A percentile compares a stretch with the other conserved stretches of the same genome.
These are phyloP conservation scores for Diprion similis DNA, from an alignment of 1,140 invertebrate species.

Conservation along the genomic window DNA sequence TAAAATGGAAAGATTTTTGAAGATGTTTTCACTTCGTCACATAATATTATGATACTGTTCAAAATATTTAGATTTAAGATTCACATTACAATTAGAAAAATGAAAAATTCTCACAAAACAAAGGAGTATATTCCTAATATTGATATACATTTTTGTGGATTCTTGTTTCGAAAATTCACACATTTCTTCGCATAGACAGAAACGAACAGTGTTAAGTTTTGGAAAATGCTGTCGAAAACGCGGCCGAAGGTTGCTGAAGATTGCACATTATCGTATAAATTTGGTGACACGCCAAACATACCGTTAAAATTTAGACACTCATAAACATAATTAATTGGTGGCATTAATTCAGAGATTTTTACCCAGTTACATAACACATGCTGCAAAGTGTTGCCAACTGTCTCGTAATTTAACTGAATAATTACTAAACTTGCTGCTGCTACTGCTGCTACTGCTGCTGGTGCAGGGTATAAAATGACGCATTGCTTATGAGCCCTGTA, in stretches of 20 bases:
- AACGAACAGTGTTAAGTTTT: no score
- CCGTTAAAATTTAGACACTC: constrained; percentile 54
- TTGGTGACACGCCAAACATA: constrained; percentile 9
- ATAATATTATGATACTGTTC: no score
- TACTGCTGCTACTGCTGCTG: no score
- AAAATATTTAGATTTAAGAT: no score
- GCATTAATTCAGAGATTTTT: constrained; percentile 60
- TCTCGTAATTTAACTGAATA: constrained; percentile 61
- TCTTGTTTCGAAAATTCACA: no score
- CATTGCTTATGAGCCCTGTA: not conserved
- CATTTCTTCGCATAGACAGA: no score
- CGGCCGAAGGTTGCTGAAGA: not conserved
- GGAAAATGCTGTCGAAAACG: not conserved
- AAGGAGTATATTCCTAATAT: no score
- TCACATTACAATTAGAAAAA: no score
- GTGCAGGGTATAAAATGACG: not conserved
- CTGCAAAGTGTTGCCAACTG: constrained; percentile 54
- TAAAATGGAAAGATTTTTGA: no score
- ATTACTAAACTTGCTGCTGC: constrained; percentile 56
- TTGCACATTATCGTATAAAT: constrained; percentile 3
- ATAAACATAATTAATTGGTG: constrained; percentile 61
- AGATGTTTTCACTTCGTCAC: no score
- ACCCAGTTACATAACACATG: constrained; percentile 50
- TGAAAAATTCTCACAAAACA: no score
- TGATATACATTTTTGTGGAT: no score